These are phyloP conservation scores for Neotragus pygmaeus DNA, from an alignment of 2,113 vertebrate species.

Conservation along the genomic window DNA sequence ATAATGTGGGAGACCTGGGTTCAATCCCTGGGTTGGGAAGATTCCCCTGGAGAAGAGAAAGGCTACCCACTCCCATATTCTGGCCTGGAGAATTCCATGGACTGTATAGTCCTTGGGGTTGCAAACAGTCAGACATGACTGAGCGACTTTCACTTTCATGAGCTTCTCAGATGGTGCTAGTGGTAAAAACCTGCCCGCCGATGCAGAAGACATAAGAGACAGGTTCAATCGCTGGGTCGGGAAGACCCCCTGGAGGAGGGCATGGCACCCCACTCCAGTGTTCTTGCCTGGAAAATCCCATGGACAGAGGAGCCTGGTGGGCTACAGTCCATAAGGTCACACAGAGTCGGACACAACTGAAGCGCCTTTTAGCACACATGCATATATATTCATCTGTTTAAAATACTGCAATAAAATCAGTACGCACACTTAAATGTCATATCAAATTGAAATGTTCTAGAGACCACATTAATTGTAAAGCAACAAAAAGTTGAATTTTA, in stretches of 20 bases:
- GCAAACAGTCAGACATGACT: fast-evolving
- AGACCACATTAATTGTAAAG: neutral
- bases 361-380: neutral
- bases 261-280: fast-evolving
- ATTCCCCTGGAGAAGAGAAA: neutral
- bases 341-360: neutral
- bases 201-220: fast-evolving
- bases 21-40: neutral
- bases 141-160: neutral
- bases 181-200: neutral
- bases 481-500: neutral
- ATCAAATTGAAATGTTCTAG: neutral
- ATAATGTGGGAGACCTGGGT: neutral
- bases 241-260: neutral
- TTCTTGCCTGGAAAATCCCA: neutral
- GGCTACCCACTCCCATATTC: neutral
- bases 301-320: neutral
- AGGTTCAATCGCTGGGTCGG: fast-evolving
- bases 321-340: neutral
- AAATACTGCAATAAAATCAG: neutral
- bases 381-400: neutral
- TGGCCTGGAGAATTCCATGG: neutral
- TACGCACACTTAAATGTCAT: neutral
- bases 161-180: neutral
- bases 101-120: neutral